Evolutionary conservation across 2,888 invertebrate genomes (phyloP).

Genomic region (Asteroscopus sphinx): DNA sequence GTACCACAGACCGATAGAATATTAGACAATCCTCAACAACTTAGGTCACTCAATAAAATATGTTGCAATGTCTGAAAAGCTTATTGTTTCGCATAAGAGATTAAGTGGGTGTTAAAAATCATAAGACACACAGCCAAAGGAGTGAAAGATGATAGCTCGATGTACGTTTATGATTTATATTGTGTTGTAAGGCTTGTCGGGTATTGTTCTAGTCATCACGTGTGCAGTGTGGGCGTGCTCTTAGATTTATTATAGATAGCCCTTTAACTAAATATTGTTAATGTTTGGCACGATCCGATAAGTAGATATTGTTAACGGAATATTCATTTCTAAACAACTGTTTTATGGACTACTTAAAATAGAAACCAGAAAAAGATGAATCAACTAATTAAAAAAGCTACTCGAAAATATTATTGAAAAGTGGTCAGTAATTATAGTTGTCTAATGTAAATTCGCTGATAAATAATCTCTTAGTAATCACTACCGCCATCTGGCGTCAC

Average conservation of each 20-base stretch:
- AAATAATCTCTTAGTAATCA: constrained; percentile 49
- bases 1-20: constrained; percentile 41
- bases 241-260: constrained; percentile 83
- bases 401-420: constrained; percentile 1
- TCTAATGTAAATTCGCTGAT: constrained; percentile 27
- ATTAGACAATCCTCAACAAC: constrained; percentile 42
- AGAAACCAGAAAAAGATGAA: constrained; percentile 5
- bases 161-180: constrained; percentile 84
- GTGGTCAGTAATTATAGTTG: constrained; percentile 36
- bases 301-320: constrained; percentile 44
- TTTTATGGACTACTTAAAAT: constrained; percentile 21
- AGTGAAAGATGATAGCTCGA: constrained; percentile 84
- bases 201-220: constrained; percentile 79
- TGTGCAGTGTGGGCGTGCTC: constrained; percentile 78
- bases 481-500: constrained; percentile 56
- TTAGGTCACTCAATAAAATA: constrained; percentile 56
- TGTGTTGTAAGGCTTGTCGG: constrained; percentile 81
- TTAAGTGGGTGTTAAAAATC: constrained; percentile 89
- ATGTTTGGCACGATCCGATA: constrained; percentile 61
- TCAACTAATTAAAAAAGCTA: neutral
- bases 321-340: constrained; percentile 26
- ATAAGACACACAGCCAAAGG: constrained; percentile 80
- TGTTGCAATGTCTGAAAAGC: constrained; percentile 70
- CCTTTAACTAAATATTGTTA: constrained; percentile 73
- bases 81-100: constrained; percentile 79